A percentile compares a stretch with the other conserved stretches of the same genome.
Conservation (phyloP, 2,888 invertebrate species). For the Malthinus seriepunctatus region DNA sequence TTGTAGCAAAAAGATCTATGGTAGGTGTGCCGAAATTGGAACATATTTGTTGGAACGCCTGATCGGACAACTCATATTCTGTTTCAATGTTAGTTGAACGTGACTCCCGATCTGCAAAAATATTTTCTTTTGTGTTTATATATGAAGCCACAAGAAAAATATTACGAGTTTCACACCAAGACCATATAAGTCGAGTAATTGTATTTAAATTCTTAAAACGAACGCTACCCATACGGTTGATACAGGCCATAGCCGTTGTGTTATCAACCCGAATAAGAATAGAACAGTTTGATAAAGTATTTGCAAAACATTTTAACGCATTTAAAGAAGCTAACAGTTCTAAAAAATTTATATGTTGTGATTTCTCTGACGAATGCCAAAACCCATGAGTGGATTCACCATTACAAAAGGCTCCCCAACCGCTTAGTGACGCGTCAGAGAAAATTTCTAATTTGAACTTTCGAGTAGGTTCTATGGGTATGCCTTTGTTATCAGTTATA, state of each 20-base stretch:
- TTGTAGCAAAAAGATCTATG: slow-evolving; percentile 14
- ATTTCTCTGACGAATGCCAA: slow-evolving; percentile 31
- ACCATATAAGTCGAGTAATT: slow-evolving; percentile 35
- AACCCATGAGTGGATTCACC: slow-evolving; percentile 28
- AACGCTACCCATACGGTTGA: slow-evolving; percentile 34
- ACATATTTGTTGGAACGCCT: background rate
- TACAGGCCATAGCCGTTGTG: slow-evolving; percentile 32
- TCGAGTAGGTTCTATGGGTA: background rate
- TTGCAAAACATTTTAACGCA: slow-evolving; percentile 35
- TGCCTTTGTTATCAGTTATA: slow-evolving; percentile 10
- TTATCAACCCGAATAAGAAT: slow-evolving; percentile 35
- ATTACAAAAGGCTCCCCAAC: slow-evolving; percentile 34
- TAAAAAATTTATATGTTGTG: slow-evolving; percentile 37
- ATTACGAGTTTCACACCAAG: slow-evolving; percentile 18
- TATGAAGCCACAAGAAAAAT: too few relatives aligned
- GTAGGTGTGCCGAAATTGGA: slow-evolving; percentile 3
- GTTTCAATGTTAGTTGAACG: slow-evolving; percentile 14
- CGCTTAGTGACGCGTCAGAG: background rate
- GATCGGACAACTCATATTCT: slow-evolving; percentile 5
- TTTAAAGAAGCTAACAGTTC: slow-evolving; percentile 35
- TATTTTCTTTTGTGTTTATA: slow-evolving; percentile 6
- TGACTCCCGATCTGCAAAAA: slow-evolving; percentile 14
- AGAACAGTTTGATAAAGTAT: slow-evolving; percentile 14
- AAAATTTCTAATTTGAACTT: slow-evolving; percentile 20
- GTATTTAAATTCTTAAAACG: slow-evolving; percentile 31